Base-by-base conservation (phyloP, 2,888 invertebrate species). In the Eumacrocentrus americanus region DNA sequence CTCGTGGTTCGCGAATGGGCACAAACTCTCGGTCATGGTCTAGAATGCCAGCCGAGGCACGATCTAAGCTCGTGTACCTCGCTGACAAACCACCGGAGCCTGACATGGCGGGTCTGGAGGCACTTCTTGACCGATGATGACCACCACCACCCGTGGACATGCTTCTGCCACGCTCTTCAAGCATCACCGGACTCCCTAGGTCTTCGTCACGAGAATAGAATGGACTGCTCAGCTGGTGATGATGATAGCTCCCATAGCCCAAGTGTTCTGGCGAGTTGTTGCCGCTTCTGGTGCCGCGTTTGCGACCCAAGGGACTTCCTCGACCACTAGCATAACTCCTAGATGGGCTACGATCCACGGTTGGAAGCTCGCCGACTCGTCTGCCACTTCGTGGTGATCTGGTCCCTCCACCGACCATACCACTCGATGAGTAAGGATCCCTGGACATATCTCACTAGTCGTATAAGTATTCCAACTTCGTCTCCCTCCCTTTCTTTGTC, bases 311-410 rank as follows among this genome's bases (percentile, higher is more conserved):
- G 72, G 85, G 84, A 81, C 84, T 83, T 72, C 83, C 83, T 75
- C 86, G 83, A 72, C 83, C 83, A 82, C 89, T 88, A 67, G 86
- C 85, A 84, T 92, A 91, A 81, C 87, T 88, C 81, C 92, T 87
- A 77, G 92, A 91, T 81, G 93, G 93, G 82, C 92, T 91, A 81
- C 92, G 89, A 88, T 94, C 93, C 82, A 92, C 92, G 81, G 92
- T 92, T 81, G 93, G 92, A 84, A 93, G 84, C 81, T 88, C 88
- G 60, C 83, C 84, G 77, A 85, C 82, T 78, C 86, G 85, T 82
- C 89, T 90, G 84, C 88, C 85, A 80, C 84, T 83, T 58, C 78
- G 70, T 50, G 79, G 80, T 72, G 84, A 84, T 79, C 83, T 85
- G 75, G 84, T 84, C 79, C 83, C 82, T 81, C 82, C 88, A 84